These are phyloP conservation scores for Rutilus rutilus DNA, from an alignment of 2,113 vertebrate genomes.

Conservation along the genomic window DNA sequence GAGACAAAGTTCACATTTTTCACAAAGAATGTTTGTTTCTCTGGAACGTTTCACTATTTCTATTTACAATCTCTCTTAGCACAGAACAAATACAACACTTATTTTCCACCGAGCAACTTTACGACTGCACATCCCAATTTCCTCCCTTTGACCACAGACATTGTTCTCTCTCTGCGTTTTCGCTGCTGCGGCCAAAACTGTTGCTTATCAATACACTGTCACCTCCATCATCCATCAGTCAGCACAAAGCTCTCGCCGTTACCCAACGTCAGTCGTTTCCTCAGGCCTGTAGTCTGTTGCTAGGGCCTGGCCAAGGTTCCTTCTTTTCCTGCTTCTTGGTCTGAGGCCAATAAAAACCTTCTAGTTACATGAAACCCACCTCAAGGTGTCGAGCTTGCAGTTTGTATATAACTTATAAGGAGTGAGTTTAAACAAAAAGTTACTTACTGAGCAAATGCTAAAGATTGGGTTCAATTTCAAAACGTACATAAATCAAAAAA, in stretches of 20 bases:
- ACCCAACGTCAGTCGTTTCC: constrained; percentile 70
- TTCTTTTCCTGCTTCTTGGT: constrained; percentile 74
- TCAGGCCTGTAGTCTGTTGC: constrained; percentile 65
- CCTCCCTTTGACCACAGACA: constrained; percentile 55
- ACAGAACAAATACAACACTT: constrained; percentile 32
- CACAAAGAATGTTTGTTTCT: not conserved
- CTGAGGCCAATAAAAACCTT: constrained; percentile 75
- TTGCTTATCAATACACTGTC: constrained; percentile 75
- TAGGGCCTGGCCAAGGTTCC: constrained; percentile 62
- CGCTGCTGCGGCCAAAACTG: constrained; percentile 55
- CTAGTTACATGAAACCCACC: constrained; percentile 68
- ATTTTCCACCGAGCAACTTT: constrained; percentile 53
- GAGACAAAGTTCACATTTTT: too few relatives aligned
- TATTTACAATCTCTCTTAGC: not conserved
- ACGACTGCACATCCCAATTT: constrained; percentile 57
- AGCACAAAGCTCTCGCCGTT: constrained; percentile 66
- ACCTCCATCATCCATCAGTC: constrained; percentile 71
- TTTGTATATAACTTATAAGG: constrained; percentile 11
- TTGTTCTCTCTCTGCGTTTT: constrained; percentile 59
- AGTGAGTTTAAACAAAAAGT: not conserved
- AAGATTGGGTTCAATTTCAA: not conserved
- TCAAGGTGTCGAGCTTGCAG: constrained; percentile 39
- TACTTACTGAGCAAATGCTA: not conserved
- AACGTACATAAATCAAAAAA: constrained; percentile 11
- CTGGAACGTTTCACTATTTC: not conserved